phyloP scores from a whole-genome alignment of 2,888 invertebrate species.

The Biston betularia region DNA sequence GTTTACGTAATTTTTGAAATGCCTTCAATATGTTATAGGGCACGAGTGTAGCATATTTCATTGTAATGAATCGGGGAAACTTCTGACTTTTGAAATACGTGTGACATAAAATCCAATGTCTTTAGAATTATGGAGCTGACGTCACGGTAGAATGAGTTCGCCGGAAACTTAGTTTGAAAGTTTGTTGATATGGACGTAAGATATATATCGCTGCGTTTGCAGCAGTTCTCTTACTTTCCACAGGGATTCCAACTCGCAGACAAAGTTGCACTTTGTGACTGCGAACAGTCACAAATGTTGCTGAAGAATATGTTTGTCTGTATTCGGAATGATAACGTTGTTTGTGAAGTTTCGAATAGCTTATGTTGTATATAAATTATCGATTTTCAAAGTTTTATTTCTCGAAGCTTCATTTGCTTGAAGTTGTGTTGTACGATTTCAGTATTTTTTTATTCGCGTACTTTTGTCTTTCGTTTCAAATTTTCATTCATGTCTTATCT shows the following conservation, averaged over 20 bases:
- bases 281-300: slow-evolving; percentile 70
- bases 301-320: slow-evolving; percentile 61
- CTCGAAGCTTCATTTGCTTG: slow-evolving; percentile 32
- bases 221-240: slow-evolving; percentile 65
- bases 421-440: slow-evolving; percentile 30
- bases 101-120: slow-evolving; percentile 51
- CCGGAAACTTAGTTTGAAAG: slow-evolving; percentile 65
- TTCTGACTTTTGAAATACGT: slow-evolving; percentile 45
- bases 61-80: slow-evolving; percentile 32
- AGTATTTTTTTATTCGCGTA: slow-evolving; percentile 8
- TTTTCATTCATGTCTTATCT: too few relatives aligned
- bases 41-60: slow-evolving; percentile 22
- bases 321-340: slow-evolving; percentile 63
- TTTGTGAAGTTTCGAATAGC: slow-evolving; percentile 53
- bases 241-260: slow-evolving; percentile 59
- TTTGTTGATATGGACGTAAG: slow-evolving; percentile 68
- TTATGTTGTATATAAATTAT: slow-evolving; percentile 46
- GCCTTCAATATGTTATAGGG: slow-evolving; percentile 33
- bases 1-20: slow-evolving; percentile 41
- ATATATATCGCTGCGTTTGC: slow-evolving; percentile 67
- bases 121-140: slow-evolving; percentile 65
- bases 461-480: not conserved
- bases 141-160: slow-evolving; percentile 66
- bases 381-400: slow-evolving; percentile 39
- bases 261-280: slow-evolving; percentile 74